Conservation (phyloP, 2,888 invertebrate genomes). For the Aporophyla nigra region DNA sequence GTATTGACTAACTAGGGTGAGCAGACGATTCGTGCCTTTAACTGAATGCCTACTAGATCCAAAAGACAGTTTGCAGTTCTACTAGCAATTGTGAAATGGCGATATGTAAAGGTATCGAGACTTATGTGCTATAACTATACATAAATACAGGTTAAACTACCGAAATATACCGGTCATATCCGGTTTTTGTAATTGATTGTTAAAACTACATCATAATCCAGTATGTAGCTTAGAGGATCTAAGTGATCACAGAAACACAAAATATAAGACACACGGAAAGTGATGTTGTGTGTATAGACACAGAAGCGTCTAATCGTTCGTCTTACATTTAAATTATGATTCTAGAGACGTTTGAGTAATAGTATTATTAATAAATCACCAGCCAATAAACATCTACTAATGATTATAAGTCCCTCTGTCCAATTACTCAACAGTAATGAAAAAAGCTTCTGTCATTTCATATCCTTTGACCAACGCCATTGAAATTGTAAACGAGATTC, state of each 20-base stretch:
- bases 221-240: neutral
- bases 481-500: constrained; percentile 46
- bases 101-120: neutral
- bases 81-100: neutral
- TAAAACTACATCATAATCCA: neutral
- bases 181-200: neutral
- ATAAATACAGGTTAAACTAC: neutral
- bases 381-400: neutral
- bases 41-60: neutral
- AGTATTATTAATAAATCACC: neutral
- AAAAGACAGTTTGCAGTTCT: neutral
- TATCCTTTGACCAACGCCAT: constrained; percentile 4
- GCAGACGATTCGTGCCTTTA: neutral
- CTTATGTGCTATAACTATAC: neutral
- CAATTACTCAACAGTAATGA: neutral
- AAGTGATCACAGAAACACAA: neutral
- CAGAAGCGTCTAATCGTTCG: neutral
- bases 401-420: neutral
- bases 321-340: neutral
- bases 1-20: neutral
- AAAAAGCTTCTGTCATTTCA: neutral
- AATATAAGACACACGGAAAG: neutral
- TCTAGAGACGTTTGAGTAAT: neutral
- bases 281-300: neutral
- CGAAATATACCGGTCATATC: neutral